phyloP scores from a whole-genome alignment of 2,797 vertebrate genomes.

The Melanotaenia boesemani region DNA sequence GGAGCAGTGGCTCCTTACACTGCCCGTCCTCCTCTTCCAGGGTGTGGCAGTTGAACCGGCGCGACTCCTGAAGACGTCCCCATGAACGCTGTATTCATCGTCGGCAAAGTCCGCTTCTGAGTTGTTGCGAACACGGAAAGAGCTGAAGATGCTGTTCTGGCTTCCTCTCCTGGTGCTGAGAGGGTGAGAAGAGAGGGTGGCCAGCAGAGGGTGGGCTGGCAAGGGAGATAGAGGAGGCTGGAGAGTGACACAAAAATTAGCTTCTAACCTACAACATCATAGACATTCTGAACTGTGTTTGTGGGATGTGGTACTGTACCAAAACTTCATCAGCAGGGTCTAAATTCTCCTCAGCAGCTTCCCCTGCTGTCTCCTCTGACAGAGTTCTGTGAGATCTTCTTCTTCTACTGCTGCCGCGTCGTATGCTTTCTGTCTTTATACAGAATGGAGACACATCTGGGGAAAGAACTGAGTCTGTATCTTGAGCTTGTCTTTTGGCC shows the following conservation, averaged over 20 bases:
- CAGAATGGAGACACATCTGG: conserved; percentile 79
- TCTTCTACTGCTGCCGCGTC: conserved; percentile 69
- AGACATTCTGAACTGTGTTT: background rate
- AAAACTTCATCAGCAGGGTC: conserved; percentile 77
- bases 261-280: background rate
- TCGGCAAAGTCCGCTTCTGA: conserved; percentile 86
- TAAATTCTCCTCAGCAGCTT: conserved; percentile 72
- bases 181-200: conserved; percentile 84
- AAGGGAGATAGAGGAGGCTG: conserved; percentile 76
- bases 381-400: conserved; percentile 76
- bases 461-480: conserved; percentile 77
- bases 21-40: conserved; percentile 87
- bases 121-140: conserved; percentile 78
- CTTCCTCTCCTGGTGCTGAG: conserved; percentile 84
- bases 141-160: conserved; percentile 83
- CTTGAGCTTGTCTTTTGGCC: conserved; percentile 74
- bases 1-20: conserved; percentile 88
- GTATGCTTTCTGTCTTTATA: conserved; percentile 70
- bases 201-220: conserved; percentile 81
- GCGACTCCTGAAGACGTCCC: conserved; percentile 88
- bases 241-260: conserved; percentile 48
- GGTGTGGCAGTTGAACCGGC: conserved; percentile 86
- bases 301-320: conserved; percentile 59
- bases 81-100: conserved; percentile 90
- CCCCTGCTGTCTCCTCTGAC: conserved; percentile 80